Base-by-base conservation (phyloP, 2,113 vertebrate species). In the Lanius collurio region DNA sequence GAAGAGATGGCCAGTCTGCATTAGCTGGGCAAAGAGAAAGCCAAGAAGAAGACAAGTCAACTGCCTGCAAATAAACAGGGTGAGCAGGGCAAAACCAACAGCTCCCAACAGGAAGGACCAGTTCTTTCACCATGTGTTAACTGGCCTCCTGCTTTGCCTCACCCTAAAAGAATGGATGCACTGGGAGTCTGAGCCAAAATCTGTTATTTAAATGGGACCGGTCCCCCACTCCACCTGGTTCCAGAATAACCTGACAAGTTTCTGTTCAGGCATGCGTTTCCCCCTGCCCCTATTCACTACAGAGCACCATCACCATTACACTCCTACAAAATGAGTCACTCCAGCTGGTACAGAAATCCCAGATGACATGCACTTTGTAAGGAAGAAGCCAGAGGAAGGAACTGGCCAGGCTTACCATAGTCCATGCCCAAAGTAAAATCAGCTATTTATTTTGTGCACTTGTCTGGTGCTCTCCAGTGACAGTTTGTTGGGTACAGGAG, bases 41-140 rank as follows among this genome's bases (percentile, higher is more conserved):
- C 69, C 47, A 86, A 89, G 67, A 94, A 93, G 75, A 87, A 41
- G 92, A 90, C 56, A 75, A 87, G 77, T 75, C 60, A 92, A 60
- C 75, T 83, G 79, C 42, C 64, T 84, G 80, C 1, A 4, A 89
- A 87, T 60, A 68, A 86, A 81, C 28, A 53, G 30, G 14, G 23
- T 53, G 49, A 96, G 52, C 47, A 59, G 39, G 63, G 42, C 22
- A 88, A 93, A 93, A 24, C 30, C 83, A 92, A 21, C 15, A 6
- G 15, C n/a, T 94, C 41, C 71, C 59, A 64, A 69, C 27, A 80
- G 46, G 49, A 94, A 84, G 63, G 79, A 93, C 57, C 52, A 77
- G 68, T 86, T 81, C 46, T 77, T 93, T 76, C 60, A 52, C 68
- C 8, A 7, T 5, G 23, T 64, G 33, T 70, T 89, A 76, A 46